phyloP scores from a whole-genome alignment of 2,888 invertebrate species.

The Elysia crispata region DNA sequence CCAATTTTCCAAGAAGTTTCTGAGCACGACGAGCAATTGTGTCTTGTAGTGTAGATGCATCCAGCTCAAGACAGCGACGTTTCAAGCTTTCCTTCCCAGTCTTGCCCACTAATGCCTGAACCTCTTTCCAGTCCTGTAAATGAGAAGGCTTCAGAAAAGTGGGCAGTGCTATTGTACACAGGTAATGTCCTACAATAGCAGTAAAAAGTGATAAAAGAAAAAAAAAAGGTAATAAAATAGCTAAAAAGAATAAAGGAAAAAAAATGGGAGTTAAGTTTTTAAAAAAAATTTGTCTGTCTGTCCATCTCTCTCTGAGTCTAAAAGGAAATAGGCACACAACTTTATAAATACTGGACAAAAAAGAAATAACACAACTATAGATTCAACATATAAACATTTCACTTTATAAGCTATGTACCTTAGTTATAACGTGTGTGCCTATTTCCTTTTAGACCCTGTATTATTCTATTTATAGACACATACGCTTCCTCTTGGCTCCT shows the following conservation, averaged over 20 bases:
- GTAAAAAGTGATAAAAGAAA: neutral
- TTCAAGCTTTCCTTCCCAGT: conserved; percentile 76
- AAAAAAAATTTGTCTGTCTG: neutral
- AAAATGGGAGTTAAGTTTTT: neutral
- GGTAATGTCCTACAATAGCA: neutral
- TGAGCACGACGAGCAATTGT: conserved; percentile 64
- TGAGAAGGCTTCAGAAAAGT: neutral
- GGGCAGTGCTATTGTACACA: neutral
- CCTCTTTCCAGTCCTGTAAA: conserved; percentile 73
- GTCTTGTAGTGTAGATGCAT: conserved; percentile 63
- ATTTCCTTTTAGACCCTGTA: no score
- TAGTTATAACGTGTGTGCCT: no score
- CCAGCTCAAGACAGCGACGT: conserved; percentile 70
- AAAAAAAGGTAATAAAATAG: neutral
- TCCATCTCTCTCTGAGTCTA: no score
- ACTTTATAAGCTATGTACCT: no score
- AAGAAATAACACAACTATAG: no score
- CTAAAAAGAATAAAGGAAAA: neutral
- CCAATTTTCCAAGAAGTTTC: conserved; percentile 64
- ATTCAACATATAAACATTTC: no score
- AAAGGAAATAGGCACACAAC: no score
- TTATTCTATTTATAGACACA: no score
- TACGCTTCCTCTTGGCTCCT: no score
- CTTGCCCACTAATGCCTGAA: conserved; percentile 74
- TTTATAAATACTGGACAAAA: no score